Percentiles rank a stretch among this genome's conserved stretches.
phyloP scores from a whole-genome alignment of 2,797 vertebrate genomes.

The Epinephelus malabaricus region DNA sequence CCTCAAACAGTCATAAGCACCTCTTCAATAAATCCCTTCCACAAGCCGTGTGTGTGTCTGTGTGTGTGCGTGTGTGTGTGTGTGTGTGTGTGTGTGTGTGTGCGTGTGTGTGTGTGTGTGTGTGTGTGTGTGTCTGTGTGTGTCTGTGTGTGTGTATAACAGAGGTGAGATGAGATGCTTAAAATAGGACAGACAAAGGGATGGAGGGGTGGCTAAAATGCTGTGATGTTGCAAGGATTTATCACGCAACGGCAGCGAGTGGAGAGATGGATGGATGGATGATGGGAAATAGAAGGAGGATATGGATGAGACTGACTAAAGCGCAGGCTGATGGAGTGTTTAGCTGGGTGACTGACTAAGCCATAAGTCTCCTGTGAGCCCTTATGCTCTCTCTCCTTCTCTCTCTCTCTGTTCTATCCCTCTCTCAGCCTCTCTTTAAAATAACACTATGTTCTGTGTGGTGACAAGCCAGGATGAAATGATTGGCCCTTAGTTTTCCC shows the following conservation, averaged over 20 bases:
- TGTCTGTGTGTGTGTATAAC: slow-evolving; percentile 12
- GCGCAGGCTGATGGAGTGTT: slow-evolving; percentile 83
- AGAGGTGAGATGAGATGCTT: slow-evolving; percentile 80
- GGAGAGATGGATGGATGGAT: slow-evolving; percentile 71
- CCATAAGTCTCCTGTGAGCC: slow-evolving; percentile 82
- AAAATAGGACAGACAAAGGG: slow-evolving; percentile 73
- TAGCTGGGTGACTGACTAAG: slow-evolving; percentile 83
- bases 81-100: slow-evolving; percentile 42
- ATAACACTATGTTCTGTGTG: slow-evolving; percentile 73
- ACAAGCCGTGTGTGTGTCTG: slow-evolving; percentile 59
- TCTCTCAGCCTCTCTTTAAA: slow-evolving; percentile 63
- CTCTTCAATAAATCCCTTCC: slow-evolving; percentile 81
- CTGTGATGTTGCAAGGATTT: slow-evolving; percentile 68
- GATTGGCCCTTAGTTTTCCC: slow-evolving; percentile 83
- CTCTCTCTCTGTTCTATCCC: slow-evolving; percentile 39
- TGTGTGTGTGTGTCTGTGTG: background rate
- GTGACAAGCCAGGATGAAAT: slow-evolving; percentile 82
- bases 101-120: slow-evolving; percentile 36
- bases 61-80: slow-evolving; percentile 22
- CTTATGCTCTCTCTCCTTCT: slow-evolving; percentile 60
- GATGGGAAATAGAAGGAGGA: slow-evolving; percentile 69
- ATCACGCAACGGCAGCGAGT: slow-evolving; percentile 49
- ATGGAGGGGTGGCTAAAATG: slow-evolving; percentile 59
- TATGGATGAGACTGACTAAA: slow-evolving; percentile 76
- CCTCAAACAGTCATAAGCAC: slow-evolving; percentile 82